These are phyloP conservation scores for Chrosomus eos DNA, from an alignment of 2,797 vertebrate genomes.

Conservation along the genomic window DNA sequence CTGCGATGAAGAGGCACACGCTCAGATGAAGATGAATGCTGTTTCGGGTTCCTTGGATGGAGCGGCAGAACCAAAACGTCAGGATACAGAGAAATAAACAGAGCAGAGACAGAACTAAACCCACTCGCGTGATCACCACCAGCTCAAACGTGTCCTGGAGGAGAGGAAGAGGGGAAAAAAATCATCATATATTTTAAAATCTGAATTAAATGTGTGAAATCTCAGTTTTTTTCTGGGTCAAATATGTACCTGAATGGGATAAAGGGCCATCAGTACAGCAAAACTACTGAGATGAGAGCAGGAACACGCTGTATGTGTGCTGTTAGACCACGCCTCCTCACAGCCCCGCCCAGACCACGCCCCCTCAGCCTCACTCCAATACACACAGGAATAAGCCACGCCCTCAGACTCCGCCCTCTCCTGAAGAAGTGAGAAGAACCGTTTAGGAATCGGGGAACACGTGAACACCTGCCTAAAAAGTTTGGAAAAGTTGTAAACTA, in stretches of 20 bases:
- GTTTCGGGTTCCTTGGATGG: conserved; percentile 84
- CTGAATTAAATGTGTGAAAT: background rate
- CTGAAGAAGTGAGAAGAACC: conserved; percentile 35
- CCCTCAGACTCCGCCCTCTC: background rate
- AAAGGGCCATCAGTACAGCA: conserved; percentile 85
- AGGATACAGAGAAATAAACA: conserved; percentile 82
- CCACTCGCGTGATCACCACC: conserved; percentile 77
- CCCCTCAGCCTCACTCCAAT: conserved; percentile 71
- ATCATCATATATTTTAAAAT: background rate
- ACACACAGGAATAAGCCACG: conserved; percentile 75
- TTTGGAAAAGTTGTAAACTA: too few species aligned
- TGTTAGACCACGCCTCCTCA: conserved; percentile 37
- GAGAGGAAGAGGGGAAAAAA: background rate
- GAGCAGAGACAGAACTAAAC: conserved; percentile 80
- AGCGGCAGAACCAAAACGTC: conserved; percentile 83
- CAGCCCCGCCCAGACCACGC: conserved; percentile 81
- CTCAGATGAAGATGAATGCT: conserved; percentile 88
- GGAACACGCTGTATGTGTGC: conserved; percentile 70
- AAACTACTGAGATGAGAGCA: conserved; percentile 87
- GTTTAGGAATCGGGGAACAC: too few species aligned
- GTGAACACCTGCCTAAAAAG: too few species aligned
- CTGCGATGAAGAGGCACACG: conserved; percentile 82
- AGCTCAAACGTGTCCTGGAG: conserved; percentile 69
- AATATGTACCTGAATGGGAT: conserved; percentile 76
- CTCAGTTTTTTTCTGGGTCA: background rate